phyloP scores from a whole-genome alignment of 2,888 invertebrate genomes.

The Pterostichus niger region DNA sequence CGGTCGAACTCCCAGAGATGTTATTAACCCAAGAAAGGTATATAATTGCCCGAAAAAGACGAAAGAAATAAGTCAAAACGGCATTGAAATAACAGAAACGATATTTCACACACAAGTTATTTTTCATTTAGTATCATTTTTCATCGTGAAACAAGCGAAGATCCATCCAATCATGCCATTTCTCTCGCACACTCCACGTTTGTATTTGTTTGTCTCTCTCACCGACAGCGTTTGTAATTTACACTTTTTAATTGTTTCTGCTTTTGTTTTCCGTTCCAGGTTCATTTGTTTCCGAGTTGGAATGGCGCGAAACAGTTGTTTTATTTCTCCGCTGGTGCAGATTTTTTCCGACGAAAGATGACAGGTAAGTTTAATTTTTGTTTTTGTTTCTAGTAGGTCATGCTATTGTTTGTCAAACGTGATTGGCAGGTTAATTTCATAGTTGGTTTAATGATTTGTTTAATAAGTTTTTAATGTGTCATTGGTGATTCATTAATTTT shows the following conservation, averaged over 20 bases:
- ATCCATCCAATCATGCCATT: conserved; percentile 53
- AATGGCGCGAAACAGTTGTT: conserved; percentile 41
- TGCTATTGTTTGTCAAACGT: conserved; percentile 47
- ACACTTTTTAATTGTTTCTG: conserved; percentile 76
- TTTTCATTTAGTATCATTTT: conserved; percentile 74
- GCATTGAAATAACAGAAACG: conserved; percentile 72
- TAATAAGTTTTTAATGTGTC: conserved; percentile 53
- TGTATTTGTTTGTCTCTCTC: conserved; percentile 52
- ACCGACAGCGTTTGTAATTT: conserved; percentile 74
- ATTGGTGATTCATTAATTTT: conserved; percentile 28
- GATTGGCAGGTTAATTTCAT: conserved; percentile 62
- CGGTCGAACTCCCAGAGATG: conserved; percentile 52
- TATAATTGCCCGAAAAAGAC: conserved; percentile 72
- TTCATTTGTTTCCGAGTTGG: conserved; percentile 65
- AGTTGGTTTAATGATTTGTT: conserved; percentile 54
- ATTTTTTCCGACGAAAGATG: conserved; percentile 54
- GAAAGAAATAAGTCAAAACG: conserved; percentile 72
- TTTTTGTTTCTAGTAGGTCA: conserved; percentile 41
- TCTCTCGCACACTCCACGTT: conserved; percentile 23
- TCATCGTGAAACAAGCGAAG: conserved; percentile 73
- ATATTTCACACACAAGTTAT: conserved; percentile 75
- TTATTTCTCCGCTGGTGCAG: conserved; percentile 17
- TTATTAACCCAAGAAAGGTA: conserved; percentile 73
- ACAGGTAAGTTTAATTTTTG: conserved; percentile 57
- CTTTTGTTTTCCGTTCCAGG: conserved; percentile 72